Evolutionary conservation across 1,140 invertebrate species (phyloP).

Genomic region (Galendromus occidentalis): DNA sequence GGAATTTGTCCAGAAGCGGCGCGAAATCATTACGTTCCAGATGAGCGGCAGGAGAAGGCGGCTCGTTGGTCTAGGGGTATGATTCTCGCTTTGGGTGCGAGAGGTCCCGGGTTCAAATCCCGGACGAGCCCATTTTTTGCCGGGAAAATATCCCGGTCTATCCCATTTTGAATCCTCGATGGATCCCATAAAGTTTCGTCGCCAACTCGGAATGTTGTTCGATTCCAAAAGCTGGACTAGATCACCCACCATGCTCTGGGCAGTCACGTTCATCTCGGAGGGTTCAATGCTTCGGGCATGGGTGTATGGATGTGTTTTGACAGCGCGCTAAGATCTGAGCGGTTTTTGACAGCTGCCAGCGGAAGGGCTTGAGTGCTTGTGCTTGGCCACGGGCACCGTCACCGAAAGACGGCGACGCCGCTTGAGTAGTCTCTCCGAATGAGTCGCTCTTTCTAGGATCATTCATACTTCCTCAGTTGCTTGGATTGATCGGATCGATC

Average conservation of each 20-base stretch:
- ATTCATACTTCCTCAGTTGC: neutral
- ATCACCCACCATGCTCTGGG: too few relatives aligned
- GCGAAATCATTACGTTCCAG: neutral
- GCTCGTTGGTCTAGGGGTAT: constrained; percentile 59
- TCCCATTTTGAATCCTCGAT: neutral
- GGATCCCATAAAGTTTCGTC: too few relatives aligned
- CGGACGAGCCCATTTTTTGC: constrained; percentile 41
- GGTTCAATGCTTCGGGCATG: too few relatives aligned
- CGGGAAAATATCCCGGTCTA: neutral
- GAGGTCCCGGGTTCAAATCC: constrained; percentile 61
- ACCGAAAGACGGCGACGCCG: neutral
- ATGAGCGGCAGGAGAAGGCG: constrained; percentile 19
- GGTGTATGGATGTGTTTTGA: too few relatives aligned
- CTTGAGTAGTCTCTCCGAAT: neutral
- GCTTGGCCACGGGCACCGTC: neutral
- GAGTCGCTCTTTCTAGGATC: neutral
- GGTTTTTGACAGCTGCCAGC: too few relatives aligned
- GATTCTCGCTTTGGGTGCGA: constrained; percentile 61
- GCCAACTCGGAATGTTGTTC: too few relatives aligned
- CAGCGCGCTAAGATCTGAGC: too few relatives aligned
- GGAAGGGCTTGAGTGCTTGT: too few relatives aligned
- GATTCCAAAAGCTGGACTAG: too few relatives aligned
- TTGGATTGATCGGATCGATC: neutral
- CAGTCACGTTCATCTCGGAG: too few relatives aligned
- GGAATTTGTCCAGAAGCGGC: neutral